Evolutionary conservation across 2,113 vertebrate genomes (phyloP).

Genomic region (Neotoma lepida): DNA sequence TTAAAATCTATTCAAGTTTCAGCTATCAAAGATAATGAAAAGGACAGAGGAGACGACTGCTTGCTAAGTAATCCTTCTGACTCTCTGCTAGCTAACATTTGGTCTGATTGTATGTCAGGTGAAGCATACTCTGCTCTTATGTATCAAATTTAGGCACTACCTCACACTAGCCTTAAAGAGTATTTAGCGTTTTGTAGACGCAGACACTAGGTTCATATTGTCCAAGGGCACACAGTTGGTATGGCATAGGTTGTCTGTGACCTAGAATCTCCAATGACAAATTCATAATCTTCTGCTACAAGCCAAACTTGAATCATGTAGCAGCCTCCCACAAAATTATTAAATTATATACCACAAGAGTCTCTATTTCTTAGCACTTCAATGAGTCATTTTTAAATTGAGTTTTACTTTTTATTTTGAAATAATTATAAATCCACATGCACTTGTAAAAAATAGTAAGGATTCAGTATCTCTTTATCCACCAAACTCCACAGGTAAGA

Average conservation of each 20-base stretch:
- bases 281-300: neutral
- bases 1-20: constrained; percentile 28
- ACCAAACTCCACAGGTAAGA: neutral
- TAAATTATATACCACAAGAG: neutral
- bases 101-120: neutral
- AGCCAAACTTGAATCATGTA: neutral
- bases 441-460: constrained; percentile 7
- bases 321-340: neutral
- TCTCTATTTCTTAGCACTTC: neutral
- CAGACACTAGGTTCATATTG: neutral
- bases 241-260: neutral
- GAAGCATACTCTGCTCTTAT: neutral
- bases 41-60: neutral
- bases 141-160: neutral
- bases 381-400: neutral
- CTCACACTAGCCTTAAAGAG: neutral
- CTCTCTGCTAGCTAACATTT: neutral
- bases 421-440: neutral
- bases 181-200: neutral
- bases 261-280: neutral
- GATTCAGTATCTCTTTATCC: neutral
- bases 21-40: neutral
- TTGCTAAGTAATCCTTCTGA: neutral
- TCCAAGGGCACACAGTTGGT: neutral
- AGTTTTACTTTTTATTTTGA: constrained; percentile 28